These are phyloP conservation scores for Thereva nobilitata DNA, from an alignment of 2,888 invertebrate genomes.

Conservation along the genomic window DNA sequence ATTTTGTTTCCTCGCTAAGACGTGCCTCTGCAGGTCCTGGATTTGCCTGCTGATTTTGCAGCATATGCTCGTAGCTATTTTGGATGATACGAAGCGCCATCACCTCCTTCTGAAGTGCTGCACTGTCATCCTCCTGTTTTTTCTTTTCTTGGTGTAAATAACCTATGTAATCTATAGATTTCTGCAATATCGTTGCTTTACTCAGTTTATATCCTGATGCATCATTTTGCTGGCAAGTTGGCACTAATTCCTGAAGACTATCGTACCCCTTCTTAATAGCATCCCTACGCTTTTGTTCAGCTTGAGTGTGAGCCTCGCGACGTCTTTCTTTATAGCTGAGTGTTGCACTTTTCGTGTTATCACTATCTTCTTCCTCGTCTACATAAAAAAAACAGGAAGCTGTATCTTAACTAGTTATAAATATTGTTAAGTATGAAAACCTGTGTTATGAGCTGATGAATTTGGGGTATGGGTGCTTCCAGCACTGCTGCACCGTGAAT, in stretches of 20 bases:
- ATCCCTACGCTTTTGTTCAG: constrained; percentile 94
- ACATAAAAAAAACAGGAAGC: constrained; percentile 39
- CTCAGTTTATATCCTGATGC: constrained; percentile 91
- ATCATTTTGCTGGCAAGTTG: constrained; percentile 91
- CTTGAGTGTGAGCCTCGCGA: constrained; percentile 93
- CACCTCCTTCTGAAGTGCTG: constrained; percentile 86
- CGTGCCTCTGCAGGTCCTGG: constrained; percentile 86
- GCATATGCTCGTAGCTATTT: constrained; percentile 93
- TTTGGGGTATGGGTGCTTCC: constrained; percentile 78
- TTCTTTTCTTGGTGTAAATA: constrained; percentile 89
- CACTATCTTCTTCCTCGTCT: constrained; percentile 69
- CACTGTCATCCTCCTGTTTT: constrained; percentile 93
- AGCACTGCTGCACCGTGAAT: constrained; percentile 75
- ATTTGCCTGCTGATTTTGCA: constrained; percentile 92
- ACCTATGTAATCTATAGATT: constrained; percentile 92
- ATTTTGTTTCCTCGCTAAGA: constrained; percentile 93
- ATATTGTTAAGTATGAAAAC: constrained; percentile 55
- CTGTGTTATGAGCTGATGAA: constrained; percentile 80
- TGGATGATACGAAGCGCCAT: constrained; percentile 93
- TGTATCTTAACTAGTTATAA: neutral
- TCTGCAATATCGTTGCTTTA: constrained; percentile 91
- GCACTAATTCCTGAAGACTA: constrained; percentile 88
- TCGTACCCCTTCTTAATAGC: constrained; percentile 98
- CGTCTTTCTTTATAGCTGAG: constrained; percentile 91
- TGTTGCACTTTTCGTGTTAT: constrained; percentile 64